Conservation (phyloP, 2,888 invertebrate species). For the Parnassius glacialis region DNA sequence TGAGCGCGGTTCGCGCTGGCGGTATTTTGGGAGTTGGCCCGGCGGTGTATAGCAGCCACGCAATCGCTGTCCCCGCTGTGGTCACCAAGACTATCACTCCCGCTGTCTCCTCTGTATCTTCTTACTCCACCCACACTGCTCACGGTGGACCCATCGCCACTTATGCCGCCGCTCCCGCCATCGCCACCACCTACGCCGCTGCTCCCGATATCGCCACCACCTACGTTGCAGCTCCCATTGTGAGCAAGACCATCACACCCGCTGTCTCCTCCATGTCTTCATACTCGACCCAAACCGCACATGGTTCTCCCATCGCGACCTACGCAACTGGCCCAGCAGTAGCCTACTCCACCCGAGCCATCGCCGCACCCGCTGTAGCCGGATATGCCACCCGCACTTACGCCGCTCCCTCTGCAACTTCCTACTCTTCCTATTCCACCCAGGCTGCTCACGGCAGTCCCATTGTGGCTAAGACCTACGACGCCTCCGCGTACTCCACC, state of each 20-base stretch:
- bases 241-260: slow-evolving; percentile 45
- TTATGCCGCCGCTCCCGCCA: slow-evolving; percentile 50
- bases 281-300: slow-evolving; percentile 41
- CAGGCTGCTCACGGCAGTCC: slow-evolving; percentile 40
- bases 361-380: slow-evolving; percentile 48
- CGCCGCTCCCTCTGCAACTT: slow-evolving; percentile 31
- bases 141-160: slow-evolving; percentile 41
- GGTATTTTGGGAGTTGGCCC: slow-evolving; percentile 70
- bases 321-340: slow-evolving; percentile 30
- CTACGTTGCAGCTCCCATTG: slow-evolving; percentile 58
- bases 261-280: slow-evolving; percentile 39
- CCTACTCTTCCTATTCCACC: slow-evolving; percentile 45
- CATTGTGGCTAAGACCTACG: slow-evolving; percentile 44
- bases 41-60: slow-evolving; percentile 71
- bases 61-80: slow-evolving; percentile 37
- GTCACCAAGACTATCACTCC: slow-evolving; percentile 63
- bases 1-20: slow-evolving; percentile 82
- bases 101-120: slow-evolving; percentile 50
- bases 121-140: slow-evolving; percentile 48
- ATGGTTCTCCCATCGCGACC: slow-evolving; percentile 39
- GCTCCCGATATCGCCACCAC: slow-evolving; percentile 28
- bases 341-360: slow-evolving; percentile 27
- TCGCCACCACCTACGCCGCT: slow-evolving; percentile 46
- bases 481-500: slow-evolving; percentile 28
- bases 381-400: slow-evolving; percentile 53